Conservation (phyloP, 2,888 invertebrate genomes). For the Endotricha flammealis region DNA sequence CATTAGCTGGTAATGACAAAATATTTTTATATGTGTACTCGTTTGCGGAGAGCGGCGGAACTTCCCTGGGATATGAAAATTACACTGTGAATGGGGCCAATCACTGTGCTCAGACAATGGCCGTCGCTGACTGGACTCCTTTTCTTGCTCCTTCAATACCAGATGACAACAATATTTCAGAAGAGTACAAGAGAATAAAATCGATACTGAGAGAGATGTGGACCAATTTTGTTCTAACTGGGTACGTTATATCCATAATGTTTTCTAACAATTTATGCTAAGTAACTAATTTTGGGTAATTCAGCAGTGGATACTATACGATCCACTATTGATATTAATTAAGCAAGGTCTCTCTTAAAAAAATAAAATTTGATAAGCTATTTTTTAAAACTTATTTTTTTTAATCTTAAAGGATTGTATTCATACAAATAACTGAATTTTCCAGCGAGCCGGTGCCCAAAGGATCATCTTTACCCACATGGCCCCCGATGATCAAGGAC, state of each 20-base stretch:
- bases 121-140: conserved; percentile 20
- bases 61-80: conserved; percentile 22
- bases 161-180: conserved; percentile 14
- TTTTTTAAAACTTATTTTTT: no score
- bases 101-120: conserved; percentile 29
- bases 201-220: conserved; percentile 29
- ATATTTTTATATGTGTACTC: conserved; percentile 44
- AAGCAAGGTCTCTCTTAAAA: no score
- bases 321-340: no score
- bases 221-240: conserved; percentile 37
- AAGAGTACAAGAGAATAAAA: conserved; percentile 25
- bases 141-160: background rate
- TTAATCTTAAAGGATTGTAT: no score
- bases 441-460: conserved; percentile 24
- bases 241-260: no score
- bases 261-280: no score
- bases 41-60: conserved; percentile 29
- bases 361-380: no score
- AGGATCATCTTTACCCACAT: conserved; percentile 28
- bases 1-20: conserved; percentile 34
- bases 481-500: conserved; percentile 35
- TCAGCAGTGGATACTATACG: no score
- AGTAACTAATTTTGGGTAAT: no score
- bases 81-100: conserved; percentile 25
- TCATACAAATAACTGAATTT: no score